These are phyloP conservation scores for Cryptocheilus praepositus DNA, from an alignment of 2,888 invertebrate species.

Conservation along the genomic window DNA sequence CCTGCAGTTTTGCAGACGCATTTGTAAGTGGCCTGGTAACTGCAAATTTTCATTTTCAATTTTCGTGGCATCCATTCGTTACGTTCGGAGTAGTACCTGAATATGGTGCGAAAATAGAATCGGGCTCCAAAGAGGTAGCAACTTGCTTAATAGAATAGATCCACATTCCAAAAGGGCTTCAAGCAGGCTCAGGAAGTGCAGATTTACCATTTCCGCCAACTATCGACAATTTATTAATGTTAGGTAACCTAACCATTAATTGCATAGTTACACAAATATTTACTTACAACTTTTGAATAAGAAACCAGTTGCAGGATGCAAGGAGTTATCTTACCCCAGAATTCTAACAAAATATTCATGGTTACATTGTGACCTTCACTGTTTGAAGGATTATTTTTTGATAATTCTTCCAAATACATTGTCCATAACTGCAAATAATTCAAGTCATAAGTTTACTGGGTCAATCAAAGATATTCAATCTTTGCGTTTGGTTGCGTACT, in stretches of 20 bases:
- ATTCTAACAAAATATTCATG: conserved; percentile 92
- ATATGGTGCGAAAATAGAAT: conserved; percentile 94
- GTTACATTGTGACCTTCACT: conserved; percentile 85
- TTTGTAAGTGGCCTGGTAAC: conserved; percentile 92
- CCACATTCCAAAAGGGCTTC: conserved; percentile 97
- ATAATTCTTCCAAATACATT: conserved; percentile 94
- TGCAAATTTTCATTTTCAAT: conserved; percentile 71
- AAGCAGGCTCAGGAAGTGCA: conserved; percentile 95
- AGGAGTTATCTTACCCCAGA: conserved; percentile 99
- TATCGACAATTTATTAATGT: too few relatives aligned
- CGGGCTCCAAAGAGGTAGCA: conserved; percentile 97
- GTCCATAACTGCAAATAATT: conserved; percentile 87
- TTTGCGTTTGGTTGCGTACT: conserved; percentile 8
- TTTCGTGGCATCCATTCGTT: neutral
- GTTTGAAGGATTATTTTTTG: conserved; percentile 81
- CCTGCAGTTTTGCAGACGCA: conserved; percentile 90
- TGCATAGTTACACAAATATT: neutral
- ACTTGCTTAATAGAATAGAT: conserved; percentile 92
- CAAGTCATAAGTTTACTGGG: neutral
- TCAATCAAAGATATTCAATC: neutral
- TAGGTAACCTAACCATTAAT: too few relatives aligned
- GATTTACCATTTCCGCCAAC: conserved; percentile 98
- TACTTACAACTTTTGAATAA: conserved; percentile 90
- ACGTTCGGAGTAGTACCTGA: conserved; percentile 77
- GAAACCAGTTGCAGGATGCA: conserved; percentile 94